Evolutionary conservation across 2,113 vertebrate species (phyloP).

Genomic region (Lontra canadensis): DNA sequence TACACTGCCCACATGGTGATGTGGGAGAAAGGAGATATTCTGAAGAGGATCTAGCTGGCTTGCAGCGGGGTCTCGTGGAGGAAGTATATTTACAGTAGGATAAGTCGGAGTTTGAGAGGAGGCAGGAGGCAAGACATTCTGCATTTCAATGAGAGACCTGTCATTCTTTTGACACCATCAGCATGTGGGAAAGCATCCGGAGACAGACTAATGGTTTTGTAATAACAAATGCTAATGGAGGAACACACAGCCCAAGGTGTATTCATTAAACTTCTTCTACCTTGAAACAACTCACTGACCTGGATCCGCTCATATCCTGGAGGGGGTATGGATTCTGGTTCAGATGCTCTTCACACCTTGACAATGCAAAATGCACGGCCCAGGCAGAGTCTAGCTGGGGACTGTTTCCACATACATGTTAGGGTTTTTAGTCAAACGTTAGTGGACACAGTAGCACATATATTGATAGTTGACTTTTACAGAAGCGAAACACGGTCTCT

Average conservation of each 20-base stretch:
- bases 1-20: rapidly evolving
- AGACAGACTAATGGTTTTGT: neutral
- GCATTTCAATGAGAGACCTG: neutral
- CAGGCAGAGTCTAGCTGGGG: neutral
- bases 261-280: neutral
- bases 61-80: neutral
- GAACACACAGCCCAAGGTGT: neutral
- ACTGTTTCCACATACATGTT: neutral
- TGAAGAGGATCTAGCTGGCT: neutral
- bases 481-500: neutral
- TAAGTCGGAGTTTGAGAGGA: neutral
- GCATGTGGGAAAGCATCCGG: neutral
- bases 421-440: neutral
- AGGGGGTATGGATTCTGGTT: neutral
- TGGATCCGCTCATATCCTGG: neutral
- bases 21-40: neutral
- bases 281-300: neutral
- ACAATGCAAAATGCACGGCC: neutral
- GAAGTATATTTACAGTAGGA: neutral
- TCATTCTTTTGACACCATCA: neutral
- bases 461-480: neutral
- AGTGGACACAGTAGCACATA: neutral
- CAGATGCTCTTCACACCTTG: neutral
- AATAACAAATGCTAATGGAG: slow-evolving; percentile 26
- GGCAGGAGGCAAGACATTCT: neutral